These are phyloP conservation scores for Maconellicoccus hirsutus DNA, from an alignment of 1,140 invertebrate genomes.

Conservation along the genomic window DNA sequence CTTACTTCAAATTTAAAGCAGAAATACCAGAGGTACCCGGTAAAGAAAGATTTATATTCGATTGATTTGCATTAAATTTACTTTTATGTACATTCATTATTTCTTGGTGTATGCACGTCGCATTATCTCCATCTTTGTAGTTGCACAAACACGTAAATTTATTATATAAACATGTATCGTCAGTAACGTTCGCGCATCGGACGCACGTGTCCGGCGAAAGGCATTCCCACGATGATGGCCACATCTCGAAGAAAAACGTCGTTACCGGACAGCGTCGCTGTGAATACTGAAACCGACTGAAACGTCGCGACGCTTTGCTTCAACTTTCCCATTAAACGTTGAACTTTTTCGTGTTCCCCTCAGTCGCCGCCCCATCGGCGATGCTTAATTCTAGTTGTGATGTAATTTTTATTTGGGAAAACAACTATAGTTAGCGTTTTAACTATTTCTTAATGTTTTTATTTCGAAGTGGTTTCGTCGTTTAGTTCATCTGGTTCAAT, in stretches of 20 bases:
- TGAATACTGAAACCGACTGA: not conserved
- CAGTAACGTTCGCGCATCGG: not conserved
- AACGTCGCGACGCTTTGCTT: not conserved
- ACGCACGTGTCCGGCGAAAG: conserved; percentile 1
- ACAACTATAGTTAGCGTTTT: too few species aligned
- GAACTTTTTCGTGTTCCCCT: not conserved
- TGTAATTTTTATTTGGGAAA: not conserved
- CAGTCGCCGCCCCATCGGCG: not conserved
- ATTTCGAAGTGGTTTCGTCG: too few species aligned
- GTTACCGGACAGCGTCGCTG: not conserved
- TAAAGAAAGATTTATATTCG: not conserved
- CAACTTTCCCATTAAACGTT: not conserved
- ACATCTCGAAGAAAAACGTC: not conserved
- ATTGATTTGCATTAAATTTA: not conserved
- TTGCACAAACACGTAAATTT: not conserved
- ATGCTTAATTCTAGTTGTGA: not conserved
- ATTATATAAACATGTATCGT: not conserved
- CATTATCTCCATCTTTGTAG: not conserved
- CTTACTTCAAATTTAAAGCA: not conserved
- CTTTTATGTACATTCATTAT: not conserved
- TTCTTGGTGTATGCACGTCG: not conserved
- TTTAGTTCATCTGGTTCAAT: too few species aligned
- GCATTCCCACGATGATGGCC: conserved; percentile 6
- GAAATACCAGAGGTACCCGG: not conserved
- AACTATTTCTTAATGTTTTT: too few species aligned